A percentile compares a stretch with the other conserved stretches of the same genome.
phyloP scores from a whole-genome alignment of 2,113 vertebrate genomes.

The Neofelis nebulosa region DNA sequence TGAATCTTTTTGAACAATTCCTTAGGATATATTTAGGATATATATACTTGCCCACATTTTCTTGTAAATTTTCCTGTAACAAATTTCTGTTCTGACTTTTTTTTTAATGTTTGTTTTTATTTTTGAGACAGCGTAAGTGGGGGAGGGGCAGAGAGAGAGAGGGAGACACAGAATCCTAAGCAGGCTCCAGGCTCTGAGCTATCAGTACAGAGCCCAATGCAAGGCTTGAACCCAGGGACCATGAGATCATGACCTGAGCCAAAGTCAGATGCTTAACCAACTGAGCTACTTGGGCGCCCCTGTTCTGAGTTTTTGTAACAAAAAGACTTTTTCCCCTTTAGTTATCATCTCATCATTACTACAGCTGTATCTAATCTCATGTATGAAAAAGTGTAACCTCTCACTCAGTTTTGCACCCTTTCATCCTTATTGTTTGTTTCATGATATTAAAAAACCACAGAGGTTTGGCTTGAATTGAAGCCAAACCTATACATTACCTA shows the following conservation, averaged over 20 bases:
- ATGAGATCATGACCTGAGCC: too few species aligned
- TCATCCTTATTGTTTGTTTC: neutral
- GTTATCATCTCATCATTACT: neutral
- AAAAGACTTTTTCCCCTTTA: neutral
- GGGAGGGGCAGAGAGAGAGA: too few species aligned
- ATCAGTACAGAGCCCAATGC: too few species aligned
- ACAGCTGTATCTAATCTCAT: neutral
- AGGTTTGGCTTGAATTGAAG: neutral
- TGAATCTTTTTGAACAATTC: neutral
- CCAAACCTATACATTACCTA: neutral
- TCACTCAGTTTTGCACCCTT: neutral
- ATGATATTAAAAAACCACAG: neutral
- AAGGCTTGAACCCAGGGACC: too few species aligned
- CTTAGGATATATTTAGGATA: neutral
- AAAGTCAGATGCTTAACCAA: too few species aligned
- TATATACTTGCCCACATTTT: neutral
- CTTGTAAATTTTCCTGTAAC: neutral
- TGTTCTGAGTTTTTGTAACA: neutral
- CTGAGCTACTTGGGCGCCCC: too few species aligned
- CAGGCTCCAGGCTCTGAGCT: too few species aligned
- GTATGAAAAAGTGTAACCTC: neutral
- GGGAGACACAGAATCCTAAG: too few species aligned
- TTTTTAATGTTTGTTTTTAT: too few species aligned
- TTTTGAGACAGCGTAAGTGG: too few species aligned
- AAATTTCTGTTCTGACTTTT: neutral